Base-by-base conservation (phyloP, 2,888 invertebrate genomes). In the Alsophila aescularia region DNA sequence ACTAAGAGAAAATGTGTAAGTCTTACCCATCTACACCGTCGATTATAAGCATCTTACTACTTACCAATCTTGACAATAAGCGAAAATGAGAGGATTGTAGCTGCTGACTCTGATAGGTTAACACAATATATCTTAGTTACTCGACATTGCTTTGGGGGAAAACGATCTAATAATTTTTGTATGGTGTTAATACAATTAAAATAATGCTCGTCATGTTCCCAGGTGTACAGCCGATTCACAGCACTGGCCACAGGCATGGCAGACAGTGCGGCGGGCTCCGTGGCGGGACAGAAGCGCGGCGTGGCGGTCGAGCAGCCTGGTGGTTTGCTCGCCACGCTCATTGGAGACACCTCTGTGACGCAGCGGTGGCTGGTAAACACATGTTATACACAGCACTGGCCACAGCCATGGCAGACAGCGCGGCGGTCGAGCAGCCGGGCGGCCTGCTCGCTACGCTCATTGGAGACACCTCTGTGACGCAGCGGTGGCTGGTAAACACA, bases 391-490 rank as follows among this genome's bases (percentile, higher is more conserved):
- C 4, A 9, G 27, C 9, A 5, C 2, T 18, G 5, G 5, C 2
- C 5, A 18, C 18, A 18, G 14, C 5, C 2, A 96, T 99, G 77
- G 96, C 98, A 40, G 98, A 98, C 81, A 98, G 97, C 85, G 99
- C 98, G 24, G 97, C 97, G 59, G 97, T 99, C 8, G 99, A 99
- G 82, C 98, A 98, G 79, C 95, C 97, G 44, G 96, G 96, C 39
- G 97, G 98, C 2, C 88, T 99, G 54, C 94, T 99, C 50, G 98
- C 98, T 66, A 96, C 96, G 77, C 94, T 99, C 52, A 99, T 99
- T 66, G 99, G 99, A 0, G 99, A 99, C 84, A 98, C 98, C 4
- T 98, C 98, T 32, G 99, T 99, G 49, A 99, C 99, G 15, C 99
- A 99, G 82, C 94, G 99, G 73, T 99, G 99, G 99, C 97, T 99